These are phyloP conservation scores for Peromyscus leucopus DNA, from an alignment of 2,113 vertebrate species.

Conservation along the genomic window DNA sequence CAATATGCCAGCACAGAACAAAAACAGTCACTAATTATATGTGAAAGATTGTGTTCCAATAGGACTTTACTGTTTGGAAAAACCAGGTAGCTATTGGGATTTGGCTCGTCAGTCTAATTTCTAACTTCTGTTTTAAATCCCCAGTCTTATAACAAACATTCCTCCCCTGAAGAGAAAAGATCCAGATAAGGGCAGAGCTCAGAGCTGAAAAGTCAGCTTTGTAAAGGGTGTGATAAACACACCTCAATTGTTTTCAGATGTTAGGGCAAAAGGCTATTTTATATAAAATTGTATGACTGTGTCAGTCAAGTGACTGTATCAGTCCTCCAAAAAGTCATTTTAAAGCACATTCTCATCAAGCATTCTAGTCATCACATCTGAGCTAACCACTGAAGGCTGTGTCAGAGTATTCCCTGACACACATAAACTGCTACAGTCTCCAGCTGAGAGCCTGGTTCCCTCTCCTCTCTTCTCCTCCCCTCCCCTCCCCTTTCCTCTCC, in stretches of 20 bases:
- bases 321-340: neutral
- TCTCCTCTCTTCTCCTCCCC: neutral
- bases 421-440: neutral
- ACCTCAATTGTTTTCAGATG: neutral
- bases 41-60: neutral
- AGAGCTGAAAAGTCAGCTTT: neutral
- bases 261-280: neutral
- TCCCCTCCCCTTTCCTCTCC: too few species aligned
- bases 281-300: neutral
- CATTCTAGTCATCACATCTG: neutral
- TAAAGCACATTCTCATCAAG: neutral
- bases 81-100: neutral
- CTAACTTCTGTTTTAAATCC: neutral
- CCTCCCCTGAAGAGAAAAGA: neutral
- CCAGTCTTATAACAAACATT: neutral
- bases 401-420: neutral
- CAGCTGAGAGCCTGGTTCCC: neutral
- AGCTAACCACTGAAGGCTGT: neutral
- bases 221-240: neutral
- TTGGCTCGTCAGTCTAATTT: neutral
- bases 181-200: neutral
- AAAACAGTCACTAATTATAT: neutral
- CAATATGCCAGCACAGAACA: neutral
- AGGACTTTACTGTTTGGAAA: conserved; percentile 27
- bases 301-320: neutral